Evolutionary conservation across 2,888 invertebrate genomes (phyloP), one percentile per base, ranked within the genome.

Genomic region (Torymus texanus): DNA sequence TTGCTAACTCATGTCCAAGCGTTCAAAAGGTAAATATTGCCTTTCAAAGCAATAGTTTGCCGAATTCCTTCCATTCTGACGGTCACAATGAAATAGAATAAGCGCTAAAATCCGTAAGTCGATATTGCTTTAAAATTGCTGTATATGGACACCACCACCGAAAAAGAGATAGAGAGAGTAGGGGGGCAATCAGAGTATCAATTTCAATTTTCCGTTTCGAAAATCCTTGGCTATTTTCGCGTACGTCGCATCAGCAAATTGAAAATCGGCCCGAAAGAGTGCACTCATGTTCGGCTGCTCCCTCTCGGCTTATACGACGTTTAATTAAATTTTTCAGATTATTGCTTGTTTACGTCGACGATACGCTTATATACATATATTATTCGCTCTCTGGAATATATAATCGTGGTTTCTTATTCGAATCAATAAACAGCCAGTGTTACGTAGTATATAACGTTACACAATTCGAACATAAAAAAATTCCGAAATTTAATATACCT

Each of bases 131-230:
- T 56, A 56, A 56, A 56, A 56, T 56, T 56, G 56, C 5, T 2
- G 12, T 14, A 56, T 14, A 18, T 12, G 59, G 21, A 59, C 3
- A 21, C 10, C 21, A 21, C 8, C 10, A 18, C 21, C 21, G 18
- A 11, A 8, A 18, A 21, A 59, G 18, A 59, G 59, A 41, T n/a
- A n/a, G 41, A 2, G 2, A 21, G 21, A 21, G 21, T 21, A 21
- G 21, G 21, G 21, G 59, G 18, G 41, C 51, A 41, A 24, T 21
- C 24, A 1, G 51, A 61, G 61, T 61, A 61, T 61, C 18, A 66
- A 51, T 18, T 66, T 51, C 50, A 18, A 66, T 66, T 66, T 66
- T 14, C 16, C 29, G 51, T 51, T 66, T 14, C 51, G 41, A 66
- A 51, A 66, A 51, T 24, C 24, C 8, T 51, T 14, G 11, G 50